Evolutionary conservation across 2,797 vertebrate species (phyloP), one percentile per base, ranked within the genome.

Genomic region (Gymnodraco acuticeps): DNA sequence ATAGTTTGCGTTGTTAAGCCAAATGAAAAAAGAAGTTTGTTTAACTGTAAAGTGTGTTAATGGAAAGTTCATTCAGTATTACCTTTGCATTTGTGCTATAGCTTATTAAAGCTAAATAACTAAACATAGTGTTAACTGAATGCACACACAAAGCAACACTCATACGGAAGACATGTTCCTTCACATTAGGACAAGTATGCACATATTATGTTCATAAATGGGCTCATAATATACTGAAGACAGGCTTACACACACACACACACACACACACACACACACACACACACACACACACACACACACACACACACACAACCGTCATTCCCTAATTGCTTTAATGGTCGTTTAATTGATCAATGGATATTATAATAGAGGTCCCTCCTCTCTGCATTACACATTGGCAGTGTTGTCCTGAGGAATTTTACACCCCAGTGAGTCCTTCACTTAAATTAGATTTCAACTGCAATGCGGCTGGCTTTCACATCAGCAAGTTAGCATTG

Each of bases 381-480:
- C 47, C 70, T 67, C 47, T 59, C 56, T 54, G 64, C 61, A 12
- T 74, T 56, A 17, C 58, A 27, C 3, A 72, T 46, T 54, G 43
- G 41, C 59, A 47, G 51, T 15, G 38, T 65, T 19, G 61, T 81
- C 64, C 62, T 41, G 48, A 55, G 43, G 65, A 74, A 70, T 79
- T 65, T 61, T 63, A 81, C 70, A 66, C 63, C 55, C 14, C 13
- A 64, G 59, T 12, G 50, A 78, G 72, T 73, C 83, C 75, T 84
- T 84, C 75, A 82, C 63, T 77, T 50, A 67, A 88, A 80, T 77
- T 73, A 77, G 75, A 62, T 81, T 86, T 78, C 70, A 73, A 78
- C 81, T 82, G 90, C 78, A 85, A 75, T 88, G 84, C 84, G 70
- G 74, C 81, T 80, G 58, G 20, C 55, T 75, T 67, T 64, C 10